A percentile compares a stretch with the other conserved stretches of the same genome.
These are phyloP conservation scores for Mastomys natalensis DNA, from an alignment of 2,113 vertebrate species.

Conservation along the genomic window DNA sequence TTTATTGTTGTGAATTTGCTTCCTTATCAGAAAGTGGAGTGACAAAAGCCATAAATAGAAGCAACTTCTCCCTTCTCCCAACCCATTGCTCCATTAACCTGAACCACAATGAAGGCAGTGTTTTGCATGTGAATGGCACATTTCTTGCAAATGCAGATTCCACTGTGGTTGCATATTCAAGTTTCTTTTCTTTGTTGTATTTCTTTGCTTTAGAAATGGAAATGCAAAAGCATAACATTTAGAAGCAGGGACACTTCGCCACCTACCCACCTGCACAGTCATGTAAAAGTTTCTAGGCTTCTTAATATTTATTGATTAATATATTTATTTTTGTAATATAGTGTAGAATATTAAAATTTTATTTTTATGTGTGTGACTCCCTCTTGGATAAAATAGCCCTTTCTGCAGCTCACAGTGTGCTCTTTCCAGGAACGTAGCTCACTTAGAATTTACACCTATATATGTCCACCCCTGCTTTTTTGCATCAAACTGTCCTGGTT, in stretches of 20 bases:
- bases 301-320: constrained; percentile 89
- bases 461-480: constrained; percentile 40
- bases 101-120: too few species aligned
- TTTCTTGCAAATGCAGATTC: constrained; percentile 64
- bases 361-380: constrained; percentile 86
- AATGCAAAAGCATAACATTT: too few species aligned
- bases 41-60: not conserved
- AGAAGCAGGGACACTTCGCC: constrained; percentile 49
- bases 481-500: not conserved
- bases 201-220: constrained; percentile 76
- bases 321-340: constrained; percentile 92
- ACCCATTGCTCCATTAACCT: too few species aligned
- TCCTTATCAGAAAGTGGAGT: constrained; percentile 52
- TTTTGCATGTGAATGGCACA: too few species aligned
- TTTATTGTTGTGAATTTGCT: not conserved
- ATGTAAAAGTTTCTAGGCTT: constrained; percentile 80
- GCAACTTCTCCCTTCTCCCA: not conserved
- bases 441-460: not conserved
- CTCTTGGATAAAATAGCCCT: constrained; percentile 8
- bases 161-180: constrained; percentile 32
- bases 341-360: constrained; percentile 90
- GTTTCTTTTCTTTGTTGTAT: not conserved
- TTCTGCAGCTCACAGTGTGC: constrained; percentile 45
- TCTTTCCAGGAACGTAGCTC: not conserved
- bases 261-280: constrained; percentile 35